Conservation (phyloP, 35 echinoderm and acorn worm genomes). For the Lytechinus pictus region DNA sequence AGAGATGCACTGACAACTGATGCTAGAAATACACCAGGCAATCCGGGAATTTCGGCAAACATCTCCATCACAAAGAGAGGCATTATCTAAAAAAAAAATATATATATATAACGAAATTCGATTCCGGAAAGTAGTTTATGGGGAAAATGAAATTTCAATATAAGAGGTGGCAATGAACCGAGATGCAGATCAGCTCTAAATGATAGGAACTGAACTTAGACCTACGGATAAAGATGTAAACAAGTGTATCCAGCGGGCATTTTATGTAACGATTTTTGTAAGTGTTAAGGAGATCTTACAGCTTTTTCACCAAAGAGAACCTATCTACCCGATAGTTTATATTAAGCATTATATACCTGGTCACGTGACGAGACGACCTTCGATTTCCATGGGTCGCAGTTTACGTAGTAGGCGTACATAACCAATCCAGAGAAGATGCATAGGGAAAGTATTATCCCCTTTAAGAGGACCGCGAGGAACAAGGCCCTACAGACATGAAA, state of each 20-base stretch:
- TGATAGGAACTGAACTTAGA: too few relatives aligned
- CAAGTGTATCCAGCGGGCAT: too few relatives aligned
- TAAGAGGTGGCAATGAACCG: too few relatives aligned
- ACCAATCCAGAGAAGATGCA: background rate
- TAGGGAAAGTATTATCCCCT: background rate
- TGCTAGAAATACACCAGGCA: constrained; percentile 88
- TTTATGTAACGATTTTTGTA: too few relatives aligned
- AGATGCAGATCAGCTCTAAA: too few relatives aligned
- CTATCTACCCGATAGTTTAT: too few relatives aligned
- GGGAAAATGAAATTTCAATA: too few relatives aligned
- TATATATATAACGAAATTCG: too few relatives aligned
- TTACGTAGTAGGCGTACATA: constrained; percentile 40
- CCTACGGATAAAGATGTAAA: too few relatives aligned
- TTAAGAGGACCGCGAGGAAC: background rate
- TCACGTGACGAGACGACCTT: background rate
- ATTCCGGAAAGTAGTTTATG: too few relatives aligned
- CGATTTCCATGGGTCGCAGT: background rate
- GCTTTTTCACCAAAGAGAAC: too few relatives aligned
- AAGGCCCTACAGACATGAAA: background rate
- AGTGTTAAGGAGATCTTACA: too few relatives aligned
- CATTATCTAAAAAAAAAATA: constrained; percentile 69
- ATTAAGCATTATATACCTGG: background rate
- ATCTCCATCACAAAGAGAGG: constrained; percentile 91
- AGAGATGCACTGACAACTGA: constrained; percentile 91
- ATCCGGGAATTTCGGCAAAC: constrained; percentile 68